Evolutionary conservation across 2,113 vertebrate genomes (phyloP).

Genomic region (Caloenas nicobarica): DNA sequence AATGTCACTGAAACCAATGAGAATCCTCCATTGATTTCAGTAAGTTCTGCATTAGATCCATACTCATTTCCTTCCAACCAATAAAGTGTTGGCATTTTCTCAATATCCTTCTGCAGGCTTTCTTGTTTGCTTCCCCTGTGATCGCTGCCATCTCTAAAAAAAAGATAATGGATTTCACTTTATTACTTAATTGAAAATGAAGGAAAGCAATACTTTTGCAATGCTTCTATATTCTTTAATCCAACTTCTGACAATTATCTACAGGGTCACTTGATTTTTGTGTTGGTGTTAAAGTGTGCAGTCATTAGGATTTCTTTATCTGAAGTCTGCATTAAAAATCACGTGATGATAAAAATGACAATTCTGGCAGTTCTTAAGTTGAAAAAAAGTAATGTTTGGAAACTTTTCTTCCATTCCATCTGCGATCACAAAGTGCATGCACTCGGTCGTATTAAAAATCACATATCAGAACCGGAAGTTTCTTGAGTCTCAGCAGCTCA

Average conservation of each 20-base stretch:
- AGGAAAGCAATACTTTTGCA: neutral
- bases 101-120: neutral
- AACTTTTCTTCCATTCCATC: neutral
- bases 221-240: neutral
- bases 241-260: neutral
- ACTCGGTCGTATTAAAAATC: neutral
- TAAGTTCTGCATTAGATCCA: neutral
- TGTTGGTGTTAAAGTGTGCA: neutral
- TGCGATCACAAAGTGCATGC: neutral
- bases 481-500: neutral
- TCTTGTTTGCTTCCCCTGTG: neutral
- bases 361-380: neutral
- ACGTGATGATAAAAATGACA: neutral
- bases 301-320: neutral
- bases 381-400: neutral
- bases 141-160: neutral
- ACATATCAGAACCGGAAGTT: neutral
- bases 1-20: neutral
- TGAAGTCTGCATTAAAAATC: neutral
- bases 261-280: neutral
- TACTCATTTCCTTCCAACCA: constrained; percentile 12
- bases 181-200: constrained; percentile 1
- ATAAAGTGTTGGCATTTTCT: neutral
- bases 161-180: neutral
- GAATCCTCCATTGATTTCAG: neutral